These are phyloP conservation scores for Coleophora flavipennella DNA, from an alignment of 2,888 invertebrate species.

Conservation along the genomic window DNA sequence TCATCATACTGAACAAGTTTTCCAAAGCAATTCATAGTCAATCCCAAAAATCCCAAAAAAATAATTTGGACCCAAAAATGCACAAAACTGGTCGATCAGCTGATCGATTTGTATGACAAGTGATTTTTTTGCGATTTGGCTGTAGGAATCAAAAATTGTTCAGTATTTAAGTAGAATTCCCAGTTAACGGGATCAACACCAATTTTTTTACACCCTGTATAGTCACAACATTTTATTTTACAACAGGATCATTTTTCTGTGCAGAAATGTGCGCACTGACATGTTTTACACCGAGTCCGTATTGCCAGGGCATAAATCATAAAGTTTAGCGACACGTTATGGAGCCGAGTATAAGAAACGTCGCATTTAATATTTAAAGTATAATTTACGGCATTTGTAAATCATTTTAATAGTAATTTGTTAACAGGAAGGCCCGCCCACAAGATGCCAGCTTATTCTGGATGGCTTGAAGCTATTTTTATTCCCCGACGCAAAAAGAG, in stretches of 20 bases:
- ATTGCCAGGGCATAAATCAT: constrained; percentile 26
- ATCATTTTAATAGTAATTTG: constrained; percentile 61
- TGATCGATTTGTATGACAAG: too few species aligned
- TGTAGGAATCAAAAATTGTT: not conserved
- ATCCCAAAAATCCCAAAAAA: too few species aligned
- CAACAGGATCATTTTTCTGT: not conserved
- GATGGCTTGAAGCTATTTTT: not conserved
- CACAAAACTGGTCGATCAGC: not conserved
- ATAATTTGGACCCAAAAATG: too few species aligned
- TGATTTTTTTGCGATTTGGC: not conserved
- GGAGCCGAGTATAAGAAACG: constrained; percentile 23
- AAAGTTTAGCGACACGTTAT: constrained; percentile 44
- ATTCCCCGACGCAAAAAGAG: too few species aligned
- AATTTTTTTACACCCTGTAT: too few species aligned
- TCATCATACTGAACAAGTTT: too few species aligned
- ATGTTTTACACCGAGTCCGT: constrained; percentile 4
- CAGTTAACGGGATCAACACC: not conserved
- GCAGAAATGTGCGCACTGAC: not conserved
- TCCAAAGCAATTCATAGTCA: too few species aligned
- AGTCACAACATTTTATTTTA: not conserved
- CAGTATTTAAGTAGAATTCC: not conserved
- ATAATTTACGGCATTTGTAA: constrained; percentile 50
- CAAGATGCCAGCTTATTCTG: constrained; percentile 3
- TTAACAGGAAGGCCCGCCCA: constrained; percentile 30
- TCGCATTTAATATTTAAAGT: constrained; percentile 38